Percentiles rank a stretch among this genome's conserved stretches.
These are phyloP conservation scores for Alcis repandata DNA, from an alignment of 2,888 invertebrate genomes.

Conservation along the genomic window DNA sequence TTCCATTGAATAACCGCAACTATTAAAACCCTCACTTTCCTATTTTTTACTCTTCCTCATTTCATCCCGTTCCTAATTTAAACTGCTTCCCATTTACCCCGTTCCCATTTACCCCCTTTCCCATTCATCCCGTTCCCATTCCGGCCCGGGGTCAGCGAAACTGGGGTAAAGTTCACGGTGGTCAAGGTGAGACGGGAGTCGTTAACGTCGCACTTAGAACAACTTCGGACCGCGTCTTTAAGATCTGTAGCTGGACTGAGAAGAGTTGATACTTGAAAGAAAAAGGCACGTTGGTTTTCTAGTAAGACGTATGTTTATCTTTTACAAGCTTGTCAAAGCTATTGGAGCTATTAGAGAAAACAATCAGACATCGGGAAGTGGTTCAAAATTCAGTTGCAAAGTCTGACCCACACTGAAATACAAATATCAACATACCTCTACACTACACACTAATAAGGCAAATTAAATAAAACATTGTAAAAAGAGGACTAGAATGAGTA, in stretches of 20 bases:
- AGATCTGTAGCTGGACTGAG: constrained; percentile 61
- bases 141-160: constrained; percentile 48
- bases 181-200: constrained; percentile 82
- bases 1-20: too few species aligned
- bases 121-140: not conserved
- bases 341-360: too few species aligned
- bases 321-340: too few species aligned
- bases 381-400: too few species aligned
- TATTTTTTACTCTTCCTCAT: not conserved
- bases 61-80: not conserved
- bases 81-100: constrained; percentile 3
- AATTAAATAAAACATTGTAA: too few species aligned
- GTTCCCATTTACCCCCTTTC: constrained; percentile 48
- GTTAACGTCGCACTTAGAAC: constrained; percentile 83
- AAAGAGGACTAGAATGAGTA: too few species aligned
- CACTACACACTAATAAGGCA: too few species aligned
- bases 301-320: too few species aligned
- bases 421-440: too few species aligned
- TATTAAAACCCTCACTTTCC: not conserved
- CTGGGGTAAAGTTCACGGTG: constrained; percentile 81
- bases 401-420: too few species aligned
- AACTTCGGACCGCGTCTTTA: constrained; percentile 78
- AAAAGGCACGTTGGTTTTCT: constrained; percentile 10
- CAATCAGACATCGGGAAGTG: too few species aligned
- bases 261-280: constrained; percentile 65